Base-by-base conservation (phyloP, 2,888 invertebrate species). In the Apotomis capreana region DNA sequence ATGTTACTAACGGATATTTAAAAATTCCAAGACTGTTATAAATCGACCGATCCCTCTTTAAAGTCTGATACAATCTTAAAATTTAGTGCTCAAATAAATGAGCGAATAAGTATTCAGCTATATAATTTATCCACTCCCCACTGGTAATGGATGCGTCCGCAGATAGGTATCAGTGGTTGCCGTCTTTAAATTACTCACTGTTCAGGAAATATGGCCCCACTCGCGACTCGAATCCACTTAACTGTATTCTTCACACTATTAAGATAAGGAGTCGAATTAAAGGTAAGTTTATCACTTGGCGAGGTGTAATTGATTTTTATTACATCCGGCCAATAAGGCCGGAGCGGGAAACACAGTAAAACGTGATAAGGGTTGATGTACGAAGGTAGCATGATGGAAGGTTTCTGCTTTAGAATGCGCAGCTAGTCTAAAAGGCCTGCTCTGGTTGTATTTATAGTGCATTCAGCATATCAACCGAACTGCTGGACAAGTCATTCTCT, bases 111-210 rank as follows among this genome's bases (percentile, higher is more conserved):
- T 90, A 89, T 89, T 88, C 88, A 81, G 82, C 82, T 78, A 84
- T 83, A 89, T 89, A 90, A 91, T 91, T 90, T 91, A 91, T 88
- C 81, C 86, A 26, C 81, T 83, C 86, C 84, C 84, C 87, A 83
- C 84, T 86, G 86, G 87, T 91, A 93, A 93, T 91, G 88, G 90
- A 92, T 91, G 91, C 85, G 81, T 81, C 85, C 86, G 80, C 86
- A 89, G 92, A 91, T 93, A 89, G 92, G 91, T 93, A 92, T 89
- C 91, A 89, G 87, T 81, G 79, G 83, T 83, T 82, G 82, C 86
- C 85, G 89, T 89, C 91, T 89, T 90, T 89, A 90, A 90, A 91
- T 91, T 87, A 91, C 90, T 89, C 89, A 89, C 85, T 81, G 79
- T 83, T 84, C 85, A 89, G 91, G 91, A 91, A 91, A 85, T 87